Evolutionary conservation across 2,113 vertebrate genomes (phyloP).

Genomic region (Oreamnos americanus): DNA sequence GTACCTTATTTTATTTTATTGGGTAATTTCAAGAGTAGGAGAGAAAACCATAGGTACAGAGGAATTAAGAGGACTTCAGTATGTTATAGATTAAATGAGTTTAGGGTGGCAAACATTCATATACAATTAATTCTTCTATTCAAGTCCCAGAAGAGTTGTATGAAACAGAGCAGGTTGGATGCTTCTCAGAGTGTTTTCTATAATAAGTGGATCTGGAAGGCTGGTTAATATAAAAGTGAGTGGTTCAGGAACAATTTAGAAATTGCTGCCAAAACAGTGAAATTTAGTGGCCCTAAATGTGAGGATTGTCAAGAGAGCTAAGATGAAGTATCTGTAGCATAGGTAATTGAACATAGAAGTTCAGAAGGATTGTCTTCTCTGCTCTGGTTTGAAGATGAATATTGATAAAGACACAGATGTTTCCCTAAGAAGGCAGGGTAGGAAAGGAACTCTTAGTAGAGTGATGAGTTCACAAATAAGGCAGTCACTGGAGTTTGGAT

Average conservation of each 20-base stretch:
- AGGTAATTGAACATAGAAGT: neutral
- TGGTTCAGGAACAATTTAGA: neutral
- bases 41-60: neutral
- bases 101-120: neutral
- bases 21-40: neutral
- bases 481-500: neutral
- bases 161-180: neutral
- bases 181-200: neutral
- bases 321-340: neutral
- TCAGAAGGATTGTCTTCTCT: neutral
- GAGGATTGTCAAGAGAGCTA: neutral
- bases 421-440: neutral
- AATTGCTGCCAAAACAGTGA: constrained; percentile 14
- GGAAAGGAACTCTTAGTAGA: neutral
- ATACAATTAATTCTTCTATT: neutral
- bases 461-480: neutral
- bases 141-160: neutral
- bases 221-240: no score
- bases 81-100: neutral
- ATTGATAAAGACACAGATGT: constrained; percentile 10
- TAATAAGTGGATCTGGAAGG: neutral
- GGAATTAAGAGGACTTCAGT: neutral
- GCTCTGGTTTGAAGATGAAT: neutral
- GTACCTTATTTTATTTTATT: neutral
- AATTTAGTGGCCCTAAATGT: neutral